Conservation (phyloP, 2,797 vertebrate genomes). For the Lemur catta region DNA sequence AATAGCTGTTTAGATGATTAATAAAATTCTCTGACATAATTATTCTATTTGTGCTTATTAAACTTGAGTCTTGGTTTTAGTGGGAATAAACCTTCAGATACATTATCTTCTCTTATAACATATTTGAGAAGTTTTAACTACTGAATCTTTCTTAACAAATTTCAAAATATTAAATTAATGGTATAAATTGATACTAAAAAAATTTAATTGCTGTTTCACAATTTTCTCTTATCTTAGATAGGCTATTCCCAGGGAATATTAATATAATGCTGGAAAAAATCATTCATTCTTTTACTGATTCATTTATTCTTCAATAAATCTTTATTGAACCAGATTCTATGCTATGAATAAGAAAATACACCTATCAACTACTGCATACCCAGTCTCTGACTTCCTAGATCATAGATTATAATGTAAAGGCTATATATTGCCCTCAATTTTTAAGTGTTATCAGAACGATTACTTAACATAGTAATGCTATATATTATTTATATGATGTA, state of each 20-base stretch:
- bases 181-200: conserved; percentile 36
- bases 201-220: neutral
- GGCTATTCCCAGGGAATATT: neutral
- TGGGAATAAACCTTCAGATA: neutral
- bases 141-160: neutral
- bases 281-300: conserved; percentile 23
- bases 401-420: neutral
- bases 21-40: neutral
- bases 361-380: neutral
- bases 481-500: neutral
- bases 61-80: neutral
- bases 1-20: conserved; percentile 1
- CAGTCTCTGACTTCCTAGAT: neutral
- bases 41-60: conserved; percentile 14
- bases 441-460: neutral
- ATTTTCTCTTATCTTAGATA: neutral
- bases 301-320: neutral
- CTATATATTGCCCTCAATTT: neutral
- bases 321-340: neutral
- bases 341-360: conserved; percentile 18
- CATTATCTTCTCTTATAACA: neutral
- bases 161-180: conserved; percentile 19
- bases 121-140: neutral
- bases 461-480: neutral
- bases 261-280: neutral